These are phyloP conservation scores for Protula sp. DNA, from an alignment of 2,888 invertebrate species.

Conservation along the genomic window DNA sequence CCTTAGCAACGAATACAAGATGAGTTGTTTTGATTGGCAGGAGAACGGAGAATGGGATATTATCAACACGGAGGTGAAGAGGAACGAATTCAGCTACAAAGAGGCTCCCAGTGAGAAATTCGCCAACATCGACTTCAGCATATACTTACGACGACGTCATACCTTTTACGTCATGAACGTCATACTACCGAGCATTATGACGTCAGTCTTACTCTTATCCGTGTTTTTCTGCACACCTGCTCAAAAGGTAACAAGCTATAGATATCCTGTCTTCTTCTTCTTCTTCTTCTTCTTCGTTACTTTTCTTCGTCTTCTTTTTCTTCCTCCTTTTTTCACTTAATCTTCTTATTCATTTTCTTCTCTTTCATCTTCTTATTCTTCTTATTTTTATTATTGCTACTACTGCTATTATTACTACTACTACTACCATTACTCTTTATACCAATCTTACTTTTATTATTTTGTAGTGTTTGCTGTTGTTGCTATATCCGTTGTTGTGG, in stretches of 20 bases:
- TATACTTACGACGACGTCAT: conserved; percentile 23
- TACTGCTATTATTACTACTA: too few relatives aligned
- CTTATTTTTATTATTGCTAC: too few relatives aligned
- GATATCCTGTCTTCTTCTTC: too few relatives aligned
- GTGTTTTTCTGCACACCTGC: conserved; percentile 32
- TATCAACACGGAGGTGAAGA: conserved; percentile 10
- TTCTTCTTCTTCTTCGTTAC: too few relatives aligned
- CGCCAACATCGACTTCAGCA: conserved; percentile 24
- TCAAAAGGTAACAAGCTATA: conserved; percentile 20
- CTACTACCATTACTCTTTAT: too few relatives aligned
- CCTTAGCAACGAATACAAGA: too few relatives aligned
- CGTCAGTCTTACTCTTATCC: conserved; percentile 26
- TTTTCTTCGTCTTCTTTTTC: neutral
- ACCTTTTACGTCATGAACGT: conserved; percentile 31
- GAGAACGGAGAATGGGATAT: conserved; percentile 10
- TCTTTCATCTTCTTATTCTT: too few relatives aligned
- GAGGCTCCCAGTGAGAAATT: conserved; percentile 20
- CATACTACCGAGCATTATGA: conserved; percentile 29
- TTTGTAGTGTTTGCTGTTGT: too few relatives aligned
- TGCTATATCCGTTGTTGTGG: too few relatives aligned
- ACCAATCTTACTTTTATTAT: too few relatives aligned
- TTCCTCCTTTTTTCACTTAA: too few relatives aligned
- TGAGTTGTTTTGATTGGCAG: conserved; percentile 3
- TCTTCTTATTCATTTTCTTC: too few relatives aligned
- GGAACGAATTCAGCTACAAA: conserved; percentile 20